Evolutionary conservation across 2,797 vertebrate species (phyloP).

Genomic region (Enteromius treurensis): DNA sequence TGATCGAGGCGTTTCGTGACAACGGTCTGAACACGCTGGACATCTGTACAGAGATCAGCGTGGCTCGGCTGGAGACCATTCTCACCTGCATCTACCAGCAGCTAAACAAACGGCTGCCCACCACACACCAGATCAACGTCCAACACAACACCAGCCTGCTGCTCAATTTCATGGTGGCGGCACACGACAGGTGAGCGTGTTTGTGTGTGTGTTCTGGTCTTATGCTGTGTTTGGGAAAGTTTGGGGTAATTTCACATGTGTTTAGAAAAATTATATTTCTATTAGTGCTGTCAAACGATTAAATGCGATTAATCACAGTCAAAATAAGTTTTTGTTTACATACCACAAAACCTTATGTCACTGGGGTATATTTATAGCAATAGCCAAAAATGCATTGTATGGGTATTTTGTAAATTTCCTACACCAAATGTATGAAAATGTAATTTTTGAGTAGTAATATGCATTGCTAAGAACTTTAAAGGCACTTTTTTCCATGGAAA

Average conservation of each 20-base stretch:
- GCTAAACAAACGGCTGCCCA: slow-evolving; percentile 96
- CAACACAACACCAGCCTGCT: slow-evolving; percentile 95
- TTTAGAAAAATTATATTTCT: too few relatives aligned
- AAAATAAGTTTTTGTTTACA: too few relatives aligned
- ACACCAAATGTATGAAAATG: too few relatives aligned
- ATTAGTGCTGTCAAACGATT: too few relatives aligned
- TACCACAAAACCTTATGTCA: too few relatives aligned
- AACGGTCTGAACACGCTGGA: slow-evolving; percentile 98
- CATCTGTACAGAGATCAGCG: slow-evolving; percentile 87
- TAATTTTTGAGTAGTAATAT: too few relatives aligned
- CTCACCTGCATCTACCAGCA: slow-evolving; percentile 97
- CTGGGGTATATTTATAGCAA: too few relatives aligned
- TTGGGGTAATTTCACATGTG: neutral
- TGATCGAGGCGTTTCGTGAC: slow-evolving; percentile 98
- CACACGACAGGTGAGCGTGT: slow-evolving; percentile 81
- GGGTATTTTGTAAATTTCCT: too few relatives aligned
- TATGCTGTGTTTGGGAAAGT: neutral
- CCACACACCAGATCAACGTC: slow-evolving; percentile 95
- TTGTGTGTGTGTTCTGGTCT: slow-evolving; percentile 23
- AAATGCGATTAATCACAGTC: too few relatives aligned
- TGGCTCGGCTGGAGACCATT: slow-evolving; percentile 94
- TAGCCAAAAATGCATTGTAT: too few relatives aligned
- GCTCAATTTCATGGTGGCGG: slow-evolving; percentile 89
- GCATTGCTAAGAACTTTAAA: too few relatives aligned
- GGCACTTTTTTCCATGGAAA: too few relatives aligned